These are phyloP conservation scores for Periophthalmus magnuspinnatus DNA, from an alignment of 2,797 vertebrate genomes.

Conservation along the genomic window DNA sequence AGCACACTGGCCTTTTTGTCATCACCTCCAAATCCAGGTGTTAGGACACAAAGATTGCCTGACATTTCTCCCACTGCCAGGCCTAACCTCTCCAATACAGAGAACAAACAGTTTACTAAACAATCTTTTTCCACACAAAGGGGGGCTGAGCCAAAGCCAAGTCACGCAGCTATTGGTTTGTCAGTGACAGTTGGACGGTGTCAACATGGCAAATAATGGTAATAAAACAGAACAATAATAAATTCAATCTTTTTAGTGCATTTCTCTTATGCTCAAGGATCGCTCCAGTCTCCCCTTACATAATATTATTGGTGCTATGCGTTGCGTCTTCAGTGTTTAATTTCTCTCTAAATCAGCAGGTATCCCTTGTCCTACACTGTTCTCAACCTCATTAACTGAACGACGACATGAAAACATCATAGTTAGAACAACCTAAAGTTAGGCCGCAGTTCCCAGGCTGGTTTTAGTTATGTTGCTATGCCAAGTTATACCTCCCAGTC, in stretches of 20 bases:
- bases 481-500: neutral
- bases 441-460: constrained; percentile 24
- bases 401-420: constrained; percentile 21
- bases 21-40: constrained; percentile 25
- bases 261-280: too few relatives aligned
- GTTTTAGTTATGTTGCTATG: constrained; percentile 37
- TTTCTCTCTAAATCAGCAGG: too few relatives aligned
- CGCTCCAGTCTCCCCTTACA: too few relatives aligned
- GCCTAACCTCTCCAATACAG: constrained; percentile 30
- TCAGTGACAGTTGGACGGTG: constrained; percentile 44
- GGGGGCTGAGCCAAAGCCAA: constrained; percentile 46
- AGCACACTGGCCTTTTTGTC: constrained; percentile 20
- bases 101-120: constrained; percentile 51
- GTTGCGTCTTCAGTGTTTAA: too few relatives aligned
- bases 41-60: constrained; percentile 44
- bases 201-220: constrained; percentile 50
- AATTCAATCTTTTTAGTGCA: too few relatives aligned
- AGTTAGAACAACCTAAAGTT: constrained; percentile 48
- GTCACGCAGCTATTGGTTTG: constrained; percentile 20
- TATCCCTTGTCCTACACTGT: too few relatives aligned
- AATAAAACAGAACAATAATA: constrained; percentile 29
- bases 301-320: too few relatives aligned
- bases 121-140: constrained; percentile 47
- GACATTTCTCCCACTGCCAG: constrained; percentile 26
- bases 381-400: constrained; percentile 1